Evolutionary conservation across 2,797 vertebrate genomes (phyloP), one percentile per base, ranked within the genome.

Genomic region (Steatocranus sp.): DNA sequence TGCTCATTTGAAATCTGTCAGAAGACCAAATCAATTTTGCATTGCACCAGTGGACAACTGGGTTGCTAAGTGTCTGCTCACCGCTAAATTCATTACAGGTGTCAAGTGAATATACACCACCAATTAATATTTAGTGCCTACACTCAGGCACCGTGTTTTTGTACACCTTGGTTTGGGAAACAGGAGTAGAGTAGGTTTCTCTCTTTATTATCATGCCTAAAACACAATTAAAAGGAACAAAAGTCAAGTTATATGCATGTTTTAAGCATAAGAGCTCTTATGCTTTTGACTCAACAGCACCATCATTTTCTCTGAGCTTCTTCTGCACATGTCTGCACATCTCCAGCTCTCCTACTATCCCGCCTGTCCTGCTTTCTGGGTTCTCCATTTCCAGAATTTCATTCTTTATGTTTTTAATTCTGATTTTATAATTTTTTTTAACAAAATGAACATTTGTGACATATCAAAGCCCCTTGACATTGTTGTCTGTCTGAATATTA

Each of bases 41-140:
- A 1, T 56, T 76, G 88, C 91, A 73, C 41, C 91, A 86, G 46
- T 83, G 83, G 83, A 85, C 49, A 92, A 79, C 83, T 88, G 76
- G 91, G 89, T 75, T 80, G 73, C 54, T 32, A 48, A 25, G 74
- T 75, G 56, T 86, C 81, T 79, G 58, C 83, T 79, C 76, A 75
- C 68, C 27, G 5, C 58, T 23, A 2, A 58, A 81, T 80, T 78
- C 34, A 79, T 83, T 76, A 77, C 68, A 88, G 80, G 56, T 82
- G 86, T 80, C 88, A 82, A 78, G 14, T 85, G 32, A 82, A 76
- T 36, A 18, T 32, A 15, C 11, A 38, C 3, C 48, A 14, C 43
- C 11, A 18, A 66, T 75, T 83, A 2, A 41, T 11, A 43, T 46
- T 20, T 63, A 1, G 8, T 41, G 46, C 1, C 20, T 25, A 23